Evolutionary conservation across 2,113 vertebrate species (phyloP).

Genomic region (Dicentrarchus labrax): DNA sequence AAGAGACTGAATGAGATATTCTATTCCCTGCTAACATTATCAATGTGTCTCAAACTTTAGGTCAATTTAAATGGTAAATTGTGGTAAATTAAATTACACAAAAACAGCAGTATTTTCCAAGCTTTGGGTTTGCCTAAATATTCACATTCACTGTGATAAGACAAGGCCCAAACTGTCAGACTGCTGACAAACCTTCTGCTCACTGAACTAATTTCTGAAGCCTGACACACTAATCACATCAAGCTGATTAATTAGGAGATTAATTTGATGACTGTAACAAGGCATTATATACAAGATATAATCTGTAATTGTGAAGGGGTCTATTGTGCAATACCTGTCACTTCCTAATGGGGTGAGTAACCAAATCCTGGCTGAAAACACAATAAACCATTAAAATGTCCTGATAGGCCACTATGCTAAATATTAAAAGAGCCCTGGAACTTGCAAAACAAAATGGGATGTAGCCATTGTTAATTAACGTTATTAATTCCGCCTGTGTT

Average conservation of each 20-base stretch:
- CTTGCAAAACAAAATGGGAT: neutral
- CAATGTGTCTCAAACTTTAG: neutral
- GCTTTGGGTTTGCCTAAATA: neutral
- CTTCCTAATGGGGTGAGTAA: neutral
- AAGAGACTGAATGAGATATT: neutral
- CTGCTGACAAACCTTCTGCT: neutral
- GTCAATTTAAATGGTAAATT: neutral
- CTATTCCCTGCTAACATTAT: neutral
- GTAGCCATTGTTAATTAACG: neutral
- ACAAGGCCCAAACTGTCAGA: neutral
- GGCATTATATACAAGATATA: neutral
- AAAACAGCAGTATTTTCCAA: neutral
- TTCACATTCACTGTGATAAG: conserved; percentile 8
- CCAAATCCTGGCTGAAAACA: neutral
- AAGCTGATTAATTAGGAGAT: neutral
- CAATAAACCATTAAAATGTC: neutral
- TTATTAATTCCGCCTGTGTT: neutral
- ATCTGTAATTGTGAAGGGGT: neutral
- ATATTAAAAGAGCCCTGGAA: neutral
- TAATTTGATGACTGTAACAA: conserved; percentile 6
- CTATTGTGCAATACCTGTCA: neutral
- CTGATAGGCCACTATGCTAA: neutral
- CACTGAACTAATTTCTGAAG: neutral
- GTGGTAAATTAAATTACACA: too few species aligned
- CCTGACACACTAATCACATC: neutral